A percentile compares a stretch with the other conserved stretches of the same genome.
Evolutionary conservation across 2,797 vertebrate species (phyloP).

Genomic region (Typhlichthys subterraneus): DNA sequence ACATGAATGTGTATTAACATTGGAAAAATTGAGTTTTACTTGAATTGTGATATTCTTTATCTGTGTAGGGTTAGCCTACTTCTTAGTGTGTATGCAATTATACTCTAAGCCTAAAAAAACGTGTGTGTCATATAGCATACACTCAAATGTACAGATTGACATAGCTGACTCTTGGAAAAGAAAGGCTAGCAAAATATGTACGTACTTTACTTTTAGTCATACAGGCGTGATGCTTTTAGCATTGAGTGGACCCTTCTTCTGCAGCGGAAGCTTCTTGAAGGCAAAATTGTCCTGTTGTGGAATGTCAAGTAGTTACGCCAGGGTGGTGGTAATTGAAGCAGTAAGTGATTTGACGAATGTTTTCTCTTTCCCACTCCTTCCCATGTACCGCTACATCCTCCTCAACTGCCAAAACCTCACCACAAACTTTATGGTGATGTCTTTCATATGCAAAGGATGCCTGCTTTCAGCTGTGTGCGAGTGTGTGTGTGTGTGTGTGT

Average conservation of each 20-base stretch:
- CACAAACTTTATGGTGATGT: conserved; percentile 69
- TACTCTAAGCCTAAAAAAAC: too few species aligned
- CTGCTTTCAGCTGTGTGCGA: conserved; percentile 50
- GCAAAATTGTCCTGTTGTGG: conserved; percentile 52
- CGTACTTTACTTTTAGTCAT: too few species aligned
- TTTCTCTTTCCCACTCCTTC: conserved; percentile 52
- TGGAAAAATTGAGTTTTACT: too few species aligned
- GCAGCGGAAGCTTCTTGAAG: conserved; percentile 26
- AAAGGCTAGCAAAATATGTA: conserved; percentile 25
- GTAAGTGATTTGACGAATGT: conserved; percentile 74
- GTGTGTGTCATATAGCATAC: too few species aligned
- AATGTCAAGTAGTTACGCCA: conserved; percentile 67
- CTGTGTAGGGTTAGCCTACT: too few species aligned
- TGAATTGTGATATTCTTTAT: too few species aligned
- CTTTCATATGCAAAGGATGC: conserved; percentile 78
- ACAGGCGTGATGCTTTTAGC: neutral
- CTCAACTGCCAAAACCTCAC: conserved; percentile 59
- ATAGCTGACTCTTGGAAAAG: neutral
- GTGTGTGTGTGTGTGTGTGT: conserved; percentile 31
- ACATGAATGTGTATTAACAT: too few species aligned
- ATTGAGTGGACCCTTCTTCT: neutral
- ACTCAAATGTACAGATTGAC: too few species aligned
- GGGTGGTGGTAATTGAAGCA: conserved; percentile 59
- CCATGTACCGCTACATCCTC: conserved; percentile 40
- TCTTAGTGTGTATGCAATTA: too few species aligned